These are phyloP conservation scores for Agrotis clavis DNA, from an alignment of 2,888 invertebrate genomes.

Conservation along the genomic window DNA sequence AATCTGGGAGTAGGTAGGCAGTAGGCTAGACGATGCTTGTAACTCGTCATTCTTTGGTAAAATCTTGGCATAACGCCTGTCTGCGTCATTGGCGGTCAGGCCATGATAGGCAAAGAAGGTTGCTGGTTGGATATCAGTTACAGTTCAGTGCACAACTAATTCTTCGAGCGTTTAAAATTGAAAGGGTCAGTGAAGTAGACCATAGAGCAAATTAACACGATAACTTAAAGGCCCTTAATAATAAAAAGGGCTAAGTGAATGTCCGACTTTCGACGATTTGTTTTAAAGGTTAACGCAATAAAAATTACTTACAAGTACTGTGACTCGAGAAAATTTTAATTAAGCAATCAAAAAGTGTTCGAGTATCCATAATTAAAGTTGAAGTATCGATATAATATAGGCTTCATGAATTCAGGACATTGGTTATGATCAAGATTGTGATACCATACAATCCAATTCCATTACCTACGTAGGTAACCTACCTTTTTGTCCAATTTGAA, in stretches of 20 bases:
- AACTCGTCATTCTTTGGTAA: constrained; percentile 50
- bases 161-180: constrained; percentile 20
- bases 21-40: constrained; percentile 35
- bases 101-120: constrained; percentile 53
- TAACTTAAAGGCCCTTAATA: not conserved
- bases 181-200: constrained; percentile 3
- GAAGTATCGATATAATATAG: not conserved
- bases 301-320: constrained; percentile 2
- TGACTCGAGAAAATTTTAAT: constrained; percentile 5
- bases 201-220: constrained; percentile 5
- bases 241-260: constrained; percentile 20
- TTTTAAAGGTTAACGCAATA: constrained; percentile 20
- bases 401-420: not conserved
- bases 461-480: not conserved
- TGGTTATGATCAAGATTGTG: not conserved
- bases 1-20: constrained; percentile 31
- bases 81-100: constrained; percentile 54
- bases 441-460: not conserved
- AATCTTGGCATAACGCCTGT: constrained; percentile 65
- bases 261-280: not conserved
- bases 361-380: not conserved
- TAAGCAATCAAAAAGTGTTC: not conserved
- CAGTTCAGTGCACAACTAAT: constrained; percentile 38
- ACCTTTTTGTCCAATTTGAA: constrained; percentile 34
- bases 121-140: constrained; percentile 50